phyloP scores from a whole-genome alignment of 1,140 invertebrate species.

The Drosophila varians region DNA sequence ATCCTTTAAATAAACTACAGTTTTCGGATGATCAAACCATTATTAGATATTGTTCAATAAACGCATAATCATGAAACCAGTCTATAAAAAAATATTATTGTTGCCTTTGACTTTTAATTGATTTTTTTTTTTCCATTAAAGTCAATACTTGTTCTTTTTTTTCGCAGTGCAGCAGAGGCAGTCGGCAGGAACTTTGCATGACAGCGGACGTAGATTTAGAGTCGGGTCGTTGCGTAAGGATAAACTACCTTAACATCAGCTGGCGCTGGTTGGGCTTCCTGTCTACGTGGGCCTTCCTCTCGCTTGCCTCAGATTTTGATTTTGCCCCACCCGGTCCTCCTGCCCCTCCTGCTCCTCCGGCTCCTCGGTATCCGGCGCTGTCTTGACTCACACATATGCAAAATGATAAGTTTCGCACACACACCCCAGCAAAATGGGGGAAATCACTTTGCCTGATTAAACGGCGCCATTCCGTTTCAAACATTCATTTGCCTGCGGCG shows the following conservation, averaged over 20 bases:
- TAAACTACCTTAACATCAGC: slow-evolving; percentile 69
- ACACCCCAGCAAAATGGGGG: background rate
- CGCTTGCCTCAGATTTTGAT: background rate
- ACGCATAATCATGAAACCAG: no score
- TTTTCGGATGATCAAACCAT: no score
- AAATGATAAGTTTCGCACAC: slow-evolving; percentile 63
- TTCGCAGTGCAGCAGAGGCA: slow-evolving; percentile 7
- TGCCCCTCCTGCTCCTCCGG: background rate
- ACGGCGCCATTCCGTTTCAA: slow-evolving; percentile 59
- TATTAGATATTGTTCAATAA: no score
- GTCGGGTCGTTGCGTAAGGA: slow-evolving; percentile 69
- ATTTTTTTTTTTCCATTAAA: no score
- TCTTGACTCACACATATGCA: slow-evolving; percentile 25
- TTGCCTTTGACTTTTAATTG: no score
- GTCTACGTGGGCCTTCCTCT: slow-evolving; percentile 41
- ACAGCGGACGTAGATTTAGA: slow-evolving; percentile 70
- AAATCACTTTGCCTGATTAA: slow-evolving; percentile 82
- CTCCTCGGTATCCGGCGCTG: slow-evolving; percentile 5
- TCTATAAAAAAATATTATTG: no score
- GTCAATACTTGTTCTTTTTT: background rate
- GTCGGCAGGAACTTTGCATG: slow-evolving; percentile 67
- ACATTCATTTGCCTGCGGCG: slow-evolving; percentile 28
- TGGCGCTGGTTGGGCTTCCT: slow-evolving; percentile 63
- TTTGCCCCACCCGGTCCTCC: background rate
- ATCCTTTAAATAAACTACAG: no score